phyloP scores from a whole-genome alignment of 2,888 invertebrate genomes.

The Leptinotarsa rubiginosa region DNA sequence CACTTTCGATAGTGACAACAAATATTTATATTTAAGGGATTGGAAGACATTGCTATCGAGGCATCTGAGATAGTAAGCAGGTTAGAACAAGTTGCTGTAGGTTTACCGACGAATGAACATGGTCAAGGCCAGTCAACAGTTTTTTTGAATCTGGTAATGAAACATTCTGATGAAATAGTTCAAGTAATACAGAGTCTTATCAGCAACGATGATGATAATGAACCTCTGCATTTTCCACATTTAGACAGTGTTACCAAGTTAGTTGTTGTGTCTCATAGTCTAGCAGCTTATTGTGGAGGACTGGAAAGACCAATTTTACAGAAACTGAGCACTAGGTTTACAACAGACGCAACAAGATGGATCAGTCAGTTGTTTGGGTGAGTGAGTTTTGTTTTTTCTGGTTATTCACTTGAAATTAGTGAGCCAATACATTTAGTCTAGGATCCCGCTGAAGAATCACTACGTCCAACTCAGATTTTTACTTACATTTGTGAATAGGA shows the following conservation, averaged over 20 bases:
- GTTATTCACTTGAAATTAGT: too few relatives aligned
- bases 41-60: constrained; percentile 66
- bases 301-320: constrained; percentile 83
- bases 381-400: constrained; percentile 41
- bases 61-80: constrained; percentile 66
- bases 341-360: constrained; percentile 89
- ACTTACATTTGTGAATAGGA: too few relatives aligned
- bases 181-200: constrained; percentile 69
- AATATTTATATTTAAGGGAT: constrained; percentile 24
- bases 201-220: constrained; percentile 74
- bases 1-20: too few relatives aligned
- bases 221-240: constrained; percentile 71
- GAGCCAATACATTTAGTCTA: too few relatives aligned
- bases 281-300: constrained; percentile 88
- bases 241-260: constrained; percentile 74
- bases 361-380: constrained; percentile 87
- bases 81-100: constrained; percentile 65
- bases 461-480: too few relatives aligned
- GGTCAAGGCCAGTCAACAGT: constrained; percentile 60
- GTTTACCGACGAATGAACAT: constrained; percentile 54
- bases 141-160: constrained; percentile 64
- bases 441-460: too few relatives aligned
- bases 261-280: constrained; percentile 86
- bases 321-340: constrained; percentile 83
- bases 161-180: constrained; percentile 70